These are phyloP conservation scores for Tribolium castaneum DNA, from an alignment of 1,140 invertebrate species.

Conservation along the genomic window DNA sequence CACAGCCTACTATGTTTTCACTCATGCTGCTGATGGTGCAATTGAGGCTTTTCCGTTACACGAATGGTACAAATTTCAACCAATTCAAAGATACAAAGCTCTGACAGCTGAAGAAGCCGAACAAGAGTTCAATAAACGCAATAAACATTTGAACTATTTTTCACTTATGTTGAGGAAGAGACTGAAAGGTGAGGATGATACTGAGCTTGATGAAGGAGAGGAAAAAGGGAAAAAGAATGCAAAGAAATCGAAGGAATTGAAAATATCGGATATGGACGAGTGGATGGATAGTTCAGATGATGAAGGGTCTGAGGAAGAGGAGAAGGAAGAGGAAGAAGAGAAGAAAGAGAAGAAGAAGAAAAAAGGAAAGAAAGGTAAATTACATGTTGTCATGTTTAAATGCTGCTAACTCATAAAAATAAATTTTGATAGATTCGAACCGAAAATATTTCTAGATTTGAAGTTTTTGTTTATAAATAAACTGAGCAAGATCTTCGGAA, in stretches of 20 bases:
- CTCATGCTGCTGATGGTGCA: slow-evolving; percentile 90
- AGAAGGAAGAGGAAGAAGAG: slow-evolving; percentile 73
- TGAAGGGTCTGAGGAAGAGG: slow-evolving; percentile 73
- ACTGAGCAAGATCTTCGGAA: too few species aligned
- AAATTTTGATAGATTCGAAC: too few species aligned
- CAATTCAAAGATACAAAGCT: slow-evolving; percentile 90
- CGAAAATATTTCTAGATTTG: too few species aligned
- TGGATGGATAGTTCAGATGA: slow-evolving; percentile 87
- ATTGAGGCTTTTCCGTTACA: slow-evolving; percentile 96
- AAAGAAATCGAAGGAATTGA: slow-evolving; percentile 69
- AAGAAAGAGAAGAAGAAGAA: slow-evolving; percentile 77
- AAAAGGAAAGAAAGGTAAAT: slow-evolving; percentile 47
- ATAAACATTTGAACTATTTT: slow-evolving; percentile 96
- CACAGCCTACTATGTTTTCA: slow-evolving; percentile 96
- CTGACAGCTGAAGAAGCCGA: slow-evolving; percentile 97
- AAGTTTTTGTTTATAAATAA: too few species aligned
- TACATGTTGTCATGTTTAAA: slow-evolving; percentile 11
- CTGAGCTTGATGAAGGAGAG: slow-evolving; percentile 80
- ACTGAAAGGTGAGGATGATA: slow-evolving; percentile 79
- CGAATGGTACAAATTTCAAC: slow-evolving; percentile 95
- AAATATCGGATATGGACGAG: slow-evolving; percentile 95
- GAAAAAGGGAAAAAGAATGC: slow-evolving; percentile 66
- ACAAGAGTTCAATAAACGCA: slow-evolving; percentile 92
- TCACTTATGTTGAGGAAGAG: slow-evolving; percentile 81
- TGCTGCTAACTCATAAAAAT: too few species aligned